Evolutionary conservation across 2,888 invertebrate species (phyloP).

Genomic region (Chouioia cunea): DNA sequence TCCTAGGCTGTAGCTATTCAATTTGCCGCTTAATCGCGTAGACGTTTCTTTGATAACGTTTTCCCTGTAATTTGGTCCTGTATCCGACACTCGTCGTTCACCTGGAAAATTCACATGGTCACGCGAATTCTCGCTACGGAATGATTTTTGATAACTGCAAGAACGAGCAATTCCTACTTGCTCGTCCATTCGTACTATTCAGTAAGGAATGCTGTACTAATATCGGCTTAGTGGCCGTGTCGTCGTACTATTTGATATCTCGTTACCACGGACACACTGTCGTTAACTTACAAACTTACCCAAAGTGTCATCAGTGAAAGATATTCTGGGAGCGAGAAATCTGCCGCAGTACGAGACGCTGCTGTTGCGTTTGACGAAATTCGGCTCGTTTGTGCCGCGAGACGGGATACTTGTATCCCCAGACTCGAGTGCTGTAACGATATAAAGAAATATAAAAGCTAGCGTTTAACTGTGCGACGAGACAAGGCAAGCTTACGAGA

Average conservation of each 20-base stretch:
- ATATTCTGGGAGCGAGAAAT: constrained; percentile 64
- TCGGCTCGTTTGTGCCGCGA: constrained; percentile 37
- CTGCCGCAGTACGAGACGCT: constrained; percentile 57
- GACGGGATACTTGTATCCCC: constrained; percentile 54
- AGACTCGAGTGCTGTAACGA: too few species aligned
- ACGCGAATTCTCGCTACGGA: too few species aligned
- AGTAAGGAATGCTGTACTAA: too few species aligned
- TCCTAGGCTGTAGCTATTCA: constrained; percentile 62
- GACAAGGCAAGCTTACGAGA: constrained; percentile 22
- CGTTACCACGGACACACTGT: too few species aligned
- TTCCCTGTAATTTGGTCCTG: constrained; percentile 52
- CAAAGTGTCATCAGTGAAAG: constrained; percentile 66
- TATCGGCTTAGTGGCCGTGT: too few species aligned
- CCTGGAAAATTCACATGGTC: constrained; percentile 37
- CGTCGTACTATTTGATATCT: too few species aligned
- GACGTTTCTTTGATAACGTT: constrained; percentile 54
- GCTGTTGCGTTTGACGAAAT: constrained; percentile 56
- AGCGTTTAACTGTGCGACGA: too few species aligned
- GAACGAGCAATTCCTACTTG: too few species aligned
- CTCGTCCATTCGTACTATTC: too few species aligned
- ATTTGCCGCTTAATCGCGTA: constrained; percentile 56
- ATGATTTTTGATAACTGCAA: too few species aligned
- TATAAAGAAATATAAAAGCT: too few species aligned
- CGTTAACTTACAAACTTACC: too few species aligned
- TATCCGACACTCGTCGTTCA: constrained; percentile 63